A percentile compares a stretch with the other conserved stretches of the same genome.
Conservation (phyloP, 1,140 invertebrate species). For the Plectrocnemia conspersa region DNA sequence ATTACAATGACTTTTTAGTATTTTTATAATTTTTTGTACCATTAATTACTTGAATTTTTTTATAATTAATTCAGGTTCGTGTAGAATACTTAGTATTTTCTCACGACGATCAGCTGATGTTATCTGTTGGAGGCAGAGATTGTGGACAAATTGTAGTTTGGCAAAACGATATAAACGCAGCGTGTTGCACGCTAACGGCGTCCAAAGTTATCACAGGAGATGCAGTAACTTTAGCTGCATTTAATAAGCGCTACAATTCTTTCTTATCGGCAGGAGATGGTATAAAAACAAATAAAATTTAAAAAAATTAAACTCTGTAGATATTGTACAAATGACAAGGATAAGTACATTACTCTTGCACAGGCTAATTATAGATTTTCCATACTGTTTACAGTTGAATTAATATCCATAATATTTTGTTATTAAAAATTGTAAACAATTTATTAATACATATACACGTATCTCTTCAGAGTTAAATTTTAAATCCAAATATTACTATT, state of each 20-base stretch:
- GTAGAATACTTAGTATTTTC: slow-evolving; percentile 81
- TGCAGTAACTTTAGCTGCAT: slow-evolving; percentile 54
- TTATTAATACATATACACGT: too few relatives aligned
- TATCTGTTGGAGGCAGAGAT: slow-evolving; percentile 83
- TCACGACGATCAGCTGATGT: slow-evolving; percentile 70
- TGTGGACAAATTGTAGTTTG: slow-evolving; percentile 77
- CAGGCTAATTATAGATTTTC: too few relatives aligned
- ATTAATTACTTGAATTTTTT: too few relatives aligned
- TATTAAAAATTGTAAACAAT: too few relatives aligned
- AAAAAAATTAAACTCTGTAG: slow-evolving; percentile 35
- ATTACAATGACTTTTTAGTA: neutral
- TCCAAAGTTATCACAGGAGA: slow-evolving; percentile 63
- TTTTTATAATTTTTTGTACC: slow-evolving; percentile 2
- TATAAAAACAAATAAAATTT: too few relatives aligned
- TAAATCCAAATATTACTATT: too few relatives aligned
- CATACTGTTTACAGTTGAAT: too few relatives aligned
- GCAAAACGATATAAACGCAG: slow-evolving; percentile 59
- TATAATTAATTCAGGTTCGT: slow-evolving; percentile 56
- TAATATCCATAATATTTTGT: too few relatives aligned
- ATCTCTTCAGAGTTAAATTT: too few relatives aligned
- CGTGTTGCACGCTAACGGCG: slow-evolving; percentile 63
- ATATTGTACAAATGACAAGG: too few relatives aligned
- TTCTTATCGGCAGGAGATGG: slow-evolving; percentile 71
- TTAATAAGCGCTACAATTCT: slow-evolving; percentile 54
- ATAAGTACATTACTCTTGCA: too few relatives aligned